These are phyloP conservation scores for Psephotus haematonotus DNA, from an alignment of 2,113 vertebrate genomes.

Conservation along the genomic window DNA sequence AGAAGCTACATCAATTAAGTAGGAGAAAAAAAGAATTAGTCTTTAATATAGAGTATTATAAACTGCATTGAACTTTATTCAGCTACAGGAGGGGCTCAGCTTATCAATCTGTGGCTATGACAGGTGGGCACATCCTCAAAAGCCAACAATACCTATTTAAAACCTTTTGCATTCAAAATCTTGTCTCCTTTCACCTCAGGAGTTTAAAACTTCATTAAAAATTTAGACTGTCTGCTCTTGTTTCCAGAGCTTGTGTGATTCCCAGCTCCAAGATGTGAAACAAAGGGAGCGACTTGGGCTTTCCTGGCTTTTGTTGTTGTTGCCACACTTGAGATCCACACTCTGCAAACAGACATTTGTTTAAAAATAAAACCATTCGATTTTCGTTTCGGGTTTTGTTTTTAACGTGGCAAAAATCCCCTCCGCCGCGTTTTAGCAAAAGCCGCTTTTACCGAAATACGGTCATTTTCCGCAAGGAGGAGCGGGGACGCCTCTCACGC, in stretches of 20 bases:
- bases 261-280: background rate
- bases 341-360: background rate
- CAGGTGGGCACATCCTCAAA: background rate
- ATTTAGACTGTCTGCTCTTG: background rate
- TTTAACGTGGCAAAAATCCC: background rate
- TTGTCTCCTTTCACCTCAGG: background rate
- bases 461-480: background rate
- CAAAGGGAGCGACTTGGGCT: background rate
- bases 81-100: background rate
- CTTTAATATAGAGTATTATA: background rate
- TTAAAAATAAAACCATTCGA: background rate
- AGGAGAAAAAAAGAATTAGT: background rate
- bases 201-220: background rate
- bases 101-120: background rate
- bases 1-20: rapidly evolving
- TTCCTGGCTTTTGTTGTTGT: background rate
- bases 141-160: background rate
- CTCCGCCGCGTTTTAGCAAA: background rate
- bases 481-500: background rate
- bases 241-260: background rate
- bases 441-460: background rate
- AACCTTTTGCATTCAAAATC: background rate
- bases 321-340: background rate
- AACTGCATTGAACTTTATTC: background rate
- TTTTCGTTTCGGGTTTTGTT: background rate